phyloP scores from a whole-genome alignment of 2,888 invertebrate species.

The Boloria selene region DNA sequence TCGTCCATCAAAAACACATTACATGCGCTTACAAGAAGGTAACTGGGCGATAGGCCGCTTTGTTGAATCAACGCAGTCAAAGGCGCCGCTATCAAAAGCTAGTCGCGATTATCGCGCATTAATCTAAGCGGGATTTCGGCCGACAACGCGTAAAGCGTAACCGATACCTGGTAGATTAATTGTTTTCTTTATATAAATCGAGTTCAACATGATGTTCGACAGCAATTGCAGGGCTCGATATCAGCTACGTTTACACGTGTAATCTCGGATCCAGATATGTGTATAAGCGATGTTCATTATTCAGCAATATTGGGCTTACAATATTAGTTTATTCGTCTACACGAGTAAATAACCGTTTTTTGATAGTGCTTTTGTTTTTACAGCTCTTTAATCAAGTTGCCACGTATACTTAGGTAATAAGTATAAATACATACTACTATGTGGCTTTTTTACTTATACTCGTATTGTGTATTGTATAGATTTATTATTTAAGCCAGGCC shows the following conservation, averaged over 20 bases:
- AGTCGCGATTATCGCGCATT: conserved; percentile 67
- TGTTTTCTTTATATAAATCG: conserved; percentile 69
- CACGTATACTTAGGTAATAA: not conserved
- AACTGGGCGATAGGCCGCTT: conserved; percentile 57
- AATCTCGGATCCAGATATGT: conserved; percentile 49
- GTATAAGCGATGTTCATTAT: conserved; percentile 44
- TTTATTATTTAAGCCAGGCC: too few species aligned
- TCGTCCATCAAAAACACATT: conserved; percentile 75
- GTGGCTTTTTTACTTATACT: too few species aligned
- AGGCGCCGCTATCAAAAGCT: conserved; percentile 71
- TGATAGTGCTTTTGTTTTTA: conserved; percentile 15
- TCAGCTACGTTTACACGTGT: conserved; percentile 56
- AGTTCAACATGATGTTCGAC: conserved; percentile 61
- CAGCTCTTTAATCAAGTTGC: not conserved
- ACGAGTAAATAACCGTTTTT: conserved; percentile 37
- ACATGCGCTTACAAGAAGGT: conserved; percentile 69
- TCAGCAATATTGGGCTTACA: conserved; percentile 46
- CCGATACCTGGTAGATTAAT: conserved; percentile 74
- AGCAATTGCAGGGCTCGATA: conserved; percentile 60
- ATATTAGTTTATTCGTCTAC: conserved; percentile 26
- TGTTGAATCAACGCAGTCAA: conserved; percentile 71
- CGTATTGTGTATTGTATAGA: too few species aligned
- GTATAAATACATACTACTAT: too few species aligned
- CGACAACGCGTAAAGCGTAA: conserved; percentile 68
- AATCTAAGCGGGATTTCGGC: conserved; percentile 76